These are phyloP conservation scores for Pachyseris speciosa DNA, from an alignment of 64 coral and sea anemone genomes.

Conservation along the genomic window DNA sequence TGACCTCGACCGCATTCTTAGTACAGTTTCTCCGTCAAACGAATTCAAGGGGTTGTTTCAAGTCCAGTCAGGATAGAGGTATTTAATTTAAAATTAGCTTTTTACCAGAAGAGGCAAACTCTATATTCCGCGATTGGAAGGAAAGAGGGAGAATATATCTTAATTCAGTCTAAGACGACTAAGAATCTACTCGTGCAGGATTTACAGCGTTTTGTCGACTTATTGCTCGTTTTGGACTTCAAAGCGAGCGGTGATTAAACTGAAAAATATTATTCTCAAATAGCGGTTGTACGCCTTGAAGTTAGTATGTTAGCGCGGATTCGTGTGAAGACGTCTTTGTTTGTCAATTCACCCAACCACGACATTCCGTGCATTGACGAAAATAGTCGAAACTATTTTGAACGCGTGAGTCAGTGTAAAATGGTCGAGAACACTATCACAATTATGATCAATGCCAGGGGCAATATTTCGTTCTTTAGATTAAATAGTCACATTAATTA, in stretches of 20 bases:
- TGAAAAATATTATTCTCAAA: background rate
- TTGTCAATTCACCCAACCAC: background rate
- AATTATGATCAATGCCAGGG: background rate
- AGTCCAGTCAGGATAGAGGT: background rate
- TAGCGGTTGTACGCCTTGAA: background rate
- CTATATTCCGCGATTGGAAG: too few species aligned
- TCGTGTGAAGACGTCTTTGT: background rate
- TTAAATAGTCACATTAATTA: background rate
- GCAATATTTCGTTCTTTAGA: background rate
- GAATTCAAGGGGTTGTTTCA: background rate
- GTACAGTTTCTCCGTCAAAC: background rate
- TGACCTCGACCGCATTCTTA: background rate
- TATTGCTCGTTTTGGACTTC: background rate
- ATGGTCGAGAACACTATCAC: background rate
- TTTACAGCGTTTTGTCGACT: background rate
- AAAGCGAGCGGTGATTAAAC: background rate
- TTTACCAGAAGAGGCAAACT: background rate
- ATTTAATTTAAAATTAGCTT: background rate
- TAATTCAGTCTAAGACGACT: too few species aligned
- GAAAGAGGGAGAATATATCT: too few species aligned
- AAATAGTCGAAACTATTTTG: slow-evolving; percentile 38
- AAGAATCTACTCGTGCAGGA: too few species aligned
- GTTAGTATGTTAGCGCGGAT: background rate
- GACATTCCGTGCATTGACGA: slow-evolving; percentile 27
- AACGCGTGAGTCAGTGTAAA: background rate